Conservation (phyloP, 2,113 vertebrate species). For the Glaucidium brasilianum region DNA sequence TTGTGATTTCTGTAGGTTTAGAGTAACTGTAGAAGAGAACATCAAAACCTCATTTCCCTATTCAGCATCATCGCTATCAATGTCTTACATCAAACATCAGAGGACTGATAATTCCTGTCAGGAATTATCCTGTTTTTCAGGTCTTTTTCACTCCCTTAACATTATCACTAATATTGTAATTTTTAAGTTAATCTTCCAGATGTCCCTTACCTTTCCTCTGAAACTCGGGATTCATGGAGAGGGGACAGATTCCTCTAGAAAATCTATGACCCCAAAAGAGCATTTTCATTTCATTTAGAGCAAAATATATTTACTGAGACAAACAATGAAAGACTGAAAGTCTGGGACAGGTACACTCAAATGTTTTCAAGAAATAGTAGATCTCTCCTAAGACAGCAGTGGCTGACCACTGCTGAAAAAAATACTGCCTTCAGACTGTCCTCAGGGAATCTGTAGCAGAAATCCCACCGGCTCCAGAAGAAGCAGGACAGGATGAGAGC, state of each 20-base stretch:
- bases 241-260: not conserved
- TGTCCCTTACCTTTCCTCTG: not conserved
- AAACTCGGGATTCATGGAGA: not conserved
- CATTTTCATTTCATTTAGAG: not conserved
- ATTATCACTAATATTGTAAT: not conserved
- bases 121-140: not conserved
- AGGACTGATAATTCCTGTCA: not conserved
- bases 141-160: not conserved
- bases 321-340: not conserved
- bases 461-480: not conserved
- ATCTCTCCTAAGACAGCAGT: not conserved
- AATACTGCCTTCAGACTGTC: not conserved
- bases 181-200: not conserved
- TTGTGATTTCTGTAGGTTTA: not conserved
- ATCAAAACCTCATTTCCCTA: not conserved
- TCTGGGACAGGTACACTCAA: not conserved
- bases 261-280: not conserved
- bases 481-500: not conserved
- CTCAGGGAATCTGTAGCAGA: not conserved
- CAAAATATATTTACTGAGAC: not conserved
- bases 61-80: not conserved
- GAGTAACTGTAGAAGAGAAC: not conserved
- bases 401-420: not conserved
- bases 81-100: not conserved
- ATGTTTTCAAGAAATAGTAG: not conserved